Conservation (phyloP, 2,113 vertebrate genomes). For the Chaenocephalus aceratus region DNA sequence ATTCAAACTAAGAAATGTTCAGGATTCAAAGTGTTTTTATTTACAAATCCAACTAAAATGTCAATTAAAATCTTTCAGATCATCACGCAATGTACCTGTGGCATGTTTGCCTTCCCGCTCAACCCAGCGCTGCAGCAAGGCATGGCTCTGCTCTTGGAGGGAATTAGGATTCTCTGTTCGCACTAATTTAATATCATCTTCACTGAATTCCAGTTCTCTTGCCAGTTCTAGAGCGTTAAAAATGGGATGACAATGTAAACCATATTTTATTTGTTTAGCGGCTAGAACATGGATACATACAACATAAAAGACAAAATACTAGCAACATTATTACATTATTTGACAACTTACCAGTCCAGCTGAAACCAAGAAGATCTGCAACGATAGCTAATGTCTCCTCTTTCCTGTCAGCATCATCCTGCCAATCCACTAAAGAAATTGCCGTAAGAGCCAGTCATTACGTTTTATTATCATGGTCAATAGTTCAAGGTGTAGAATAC, state of each 20-base stretch:
- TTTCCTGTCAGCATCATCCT: conserved; percentile 91
- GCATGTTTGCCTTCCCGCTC: conserved; percentile 94
- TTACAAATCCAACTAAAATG: background rate
- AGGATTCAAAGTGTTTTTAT: background rate
- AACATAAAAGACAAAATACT: background rate
- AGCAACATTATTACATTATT: conserved; percentile 3
- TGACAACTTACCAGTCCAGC: conserved; percentile 92
- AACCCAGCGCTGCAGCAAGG: conserved; percentile 94
- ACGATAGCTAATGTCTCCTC: conserved; percentile 94
- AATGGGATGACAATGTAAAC: background rate
- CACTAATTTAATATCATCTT: conserved; percentile 94
- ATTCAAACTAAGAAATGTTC: background rate
- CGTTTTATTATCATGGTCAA: conserved; percentile 19
- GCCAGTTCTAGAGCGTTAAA: conserved; percentile 88
- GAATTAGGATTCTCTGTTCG: conserved; percentile 96
- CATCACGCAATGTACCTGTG: conserved; percentile 85
- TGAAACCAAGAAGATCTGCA: conserved; percentile 98
- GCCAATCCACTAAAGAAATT: conserved; percentile 88
- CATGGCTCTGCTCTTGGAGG: conserved; percentile 96
- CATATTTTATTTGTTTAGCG: background rate
- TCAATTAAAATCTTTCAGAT: conserved; percentile 1
- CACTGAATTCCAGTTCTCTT: conserved; percentile 95
- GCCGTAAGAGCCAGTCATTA: conserved; percentile 79
- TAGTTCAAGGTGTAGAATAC: background rate
- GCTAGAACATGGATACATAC: background rate